Conservation (phyloP, 2,797 vertebrate genomes). For the Enteromius radiatus region DNA sequence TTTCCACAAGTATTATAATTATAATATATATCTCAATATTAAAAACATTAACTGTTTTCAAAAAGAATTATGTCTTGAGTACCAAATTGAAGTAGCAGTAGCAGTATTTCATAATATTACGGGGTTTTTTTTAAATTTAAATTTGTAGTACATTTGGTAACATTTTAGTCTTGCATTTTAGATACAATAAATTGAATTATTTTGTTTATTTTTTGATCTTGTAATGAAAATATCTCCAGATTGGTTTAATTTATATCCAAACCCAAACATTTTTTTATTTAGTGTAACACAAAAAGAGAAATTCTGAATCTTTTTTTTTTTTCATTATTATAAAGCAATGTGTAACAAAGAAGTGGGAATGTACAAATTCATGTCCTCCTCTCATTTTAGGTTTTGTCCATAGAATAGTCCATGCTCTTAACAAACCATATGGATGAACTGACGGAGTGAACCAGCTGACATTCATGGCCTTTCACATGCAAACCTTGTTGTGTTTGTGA, state of each 20-base stretch:
- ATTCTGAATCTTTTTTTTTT: background rate
- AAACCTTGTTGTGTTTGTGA: constrained; percentile 53
- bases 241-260: background rate
- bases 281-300: background rate
- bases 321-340: background rate
- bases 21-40: background rate
- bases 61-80: background rate
- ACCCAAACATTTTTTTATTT: background rate
- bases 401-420: background rate
- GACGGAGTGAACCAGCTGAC: constrained; percentile 12
- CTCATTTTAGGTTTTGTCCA: background rate
- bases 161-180: background rate
- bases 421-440: constrained; percentile 29
- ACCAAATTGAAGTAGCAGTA: background rate
- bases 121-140: too few relatives aligned
- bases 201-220: background rate
- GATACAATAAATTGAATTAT: background rate
- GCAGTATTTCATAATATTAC: too few relatives aligned
- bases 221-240: background rate
- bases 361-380: background rate
- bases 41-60: background rate
- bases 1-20: background rate
- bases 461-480: constrained; percentile 49
- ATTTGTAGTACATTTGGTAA: background rate
- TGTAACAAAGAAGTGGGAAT: background rate